A percentile compares a stretch with the other conserved stretches of the same genome.
These are phyloP conservation scores for Cryptocephalus primarius DNA, from an alignment of 2,888 invertebrate genomes.

Conservation along the genomic window DNA sequence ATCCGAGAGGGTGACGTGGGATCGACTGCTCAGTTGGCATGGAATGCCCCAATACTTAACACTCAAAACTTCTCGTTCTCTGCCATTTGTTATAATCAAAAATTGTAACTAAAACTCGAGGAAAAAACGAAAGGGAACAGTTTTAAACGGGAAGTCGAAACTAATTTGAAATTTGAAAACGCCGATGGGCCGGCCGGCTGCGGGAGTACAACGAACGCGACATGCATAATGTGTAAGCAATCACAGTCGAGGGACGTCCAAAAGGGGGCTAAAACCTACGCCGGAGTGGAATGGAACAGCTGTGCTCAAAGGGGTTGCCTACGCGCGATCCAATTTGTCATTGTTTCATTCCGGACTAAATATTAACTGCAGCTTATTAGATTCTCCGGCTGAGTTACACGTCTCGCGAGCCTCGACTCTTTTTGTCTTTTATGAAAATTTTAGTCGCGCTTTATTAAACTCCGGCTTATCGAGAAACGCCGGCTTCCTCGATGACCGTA, in stretches of 20 bases:
- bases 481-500: too few species aligned
- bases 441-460: too few species aligned
- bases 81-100: too few species aligned
- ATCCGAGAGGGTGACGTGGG: too few species aligned
- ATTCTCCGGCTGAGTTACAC: constrained; percentile 4
- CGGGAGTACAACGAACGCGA: constrained; percentile 24
- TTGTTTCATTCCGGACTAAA: constrained; percentile 25
- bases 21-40: too few species aligned
- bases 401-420: not conserved
- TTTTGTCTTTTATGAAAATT: too few species aligned
- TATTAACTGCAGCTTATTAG: constrained; percentile 20
- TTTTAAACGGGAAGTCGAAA: too few species aligned
- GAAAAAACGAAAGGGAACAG: too few species aligned
- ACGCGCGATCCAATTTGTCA: constrained; percentile 26
- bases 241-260: constrained; percentile 26
- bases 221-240: constrained; percentile 41
- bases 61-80: too few species aligned
- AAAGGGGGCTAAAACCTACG: constrained; percentile 23
- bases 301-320: constrained; percentile 29
- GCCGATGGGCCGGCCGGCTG: not conserved
- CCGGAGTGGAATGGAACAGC: constrained; percentile 30
- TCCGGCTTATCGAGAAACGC: too few species aligned
- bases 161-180: not conserved
- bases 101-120: too few species aligned
- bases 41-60: too few species aligned